Conservation (phyloP, 2,113 vertebrate genomes). For the Calidris pygmaea region DNA sequence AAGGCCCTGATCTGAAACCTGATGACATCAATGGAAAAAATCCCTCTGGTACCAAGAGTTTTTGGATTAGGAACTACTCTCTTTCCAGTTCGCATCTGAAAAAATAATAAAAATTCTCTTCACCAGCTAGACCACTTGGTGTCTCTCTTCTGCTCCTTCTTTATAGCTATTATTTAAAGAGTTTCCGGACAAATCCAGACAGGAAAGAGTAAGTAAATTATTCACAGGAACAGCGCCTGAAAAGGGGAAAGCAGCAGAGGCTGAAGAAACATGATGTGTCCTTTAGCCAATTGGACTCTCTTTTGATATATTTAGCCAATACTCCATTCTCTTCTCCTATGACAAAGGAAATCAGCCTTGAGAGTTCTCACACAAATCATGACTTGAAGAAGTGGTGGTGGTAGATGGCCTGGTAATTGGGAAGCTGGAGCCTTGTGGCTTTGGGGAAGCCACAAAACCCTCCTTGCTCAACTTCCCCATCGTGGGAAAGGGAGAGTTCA, state of each 20-base stretch:
- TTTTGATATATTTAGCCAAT: not conserved
- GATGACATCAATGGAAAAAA: not conserved
- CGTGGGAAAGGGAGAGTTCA: not conserved
- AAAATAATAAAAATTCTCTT: not conserved
- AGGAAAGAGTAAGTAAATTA: not conserved
- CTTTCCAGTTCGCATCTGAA: accelerated
- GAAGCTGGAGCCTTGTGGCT: not conserved
- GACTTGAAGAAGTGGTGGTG: not conserved
- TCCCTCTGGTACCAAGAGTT: not conserved
- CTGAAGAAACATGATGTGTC: not conserved
- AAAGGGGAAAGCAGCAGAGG: not conserved
- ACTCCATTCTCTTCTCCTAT: not conserved
- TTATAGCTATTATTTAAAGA: not conserved
- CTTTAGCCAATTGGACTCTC: accelerated
- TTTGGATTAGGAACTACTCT: not conserved
- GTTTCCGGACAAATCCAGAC: not conserved
- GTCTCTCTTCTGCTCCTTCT: constrained; percentile 3
- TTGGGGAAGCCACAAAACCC: not conserved
- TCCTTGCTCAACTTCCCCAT: not conserved
- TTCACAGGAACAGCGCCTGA: not conserved
- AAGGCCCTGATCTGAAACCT: not conserved
- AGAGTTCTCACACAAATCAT: not conserved
- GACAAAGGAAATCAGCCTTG: not conserved
- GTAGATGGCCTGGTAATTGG: not conserved
- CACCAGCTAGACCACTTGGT: not conserved